Conservation (phyloP, 2,797 vertebrate species). For the Hoplostethus mediterraneus region DNA sequence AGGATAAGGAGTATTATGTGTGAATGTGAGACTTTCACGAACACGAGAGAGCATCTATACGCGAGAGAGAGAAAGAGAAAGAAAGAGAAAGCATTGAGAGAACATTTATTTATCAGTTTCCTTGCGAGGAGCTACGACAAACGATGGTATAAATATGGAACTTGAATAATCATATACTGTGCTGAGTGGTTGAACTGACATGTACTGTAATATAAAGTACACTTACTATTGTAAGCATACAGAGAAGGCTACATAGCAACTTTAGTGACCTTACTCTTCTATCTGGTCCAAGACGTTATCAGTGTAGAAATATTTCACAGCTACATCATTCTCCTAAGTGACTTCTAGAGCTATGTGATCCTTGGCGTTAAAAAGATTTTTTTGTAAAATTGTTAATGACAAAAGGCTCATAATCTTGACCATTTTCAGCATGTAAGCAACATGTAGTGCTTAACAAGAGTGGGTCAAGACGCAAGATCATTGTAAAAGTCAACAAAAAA, state of each 20-base stretch:
- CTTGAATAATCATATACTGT: slow-evolving; percentile 83
- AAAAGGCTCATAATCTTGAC: slow-evolving; percentile 83
- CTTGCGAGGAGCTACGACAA: slow-evolving; percentile 77
- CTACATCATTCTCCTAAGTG: slow-evolving; percentile 96
- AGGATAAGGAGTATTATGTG: slow-evolving; percentile 99
- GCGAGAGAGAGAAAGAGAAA: slow-evolving; percentile 51
- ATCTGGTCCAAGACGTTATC: slow-evolving; percentile 85
- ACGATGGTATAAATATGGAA: slow-evolving; percentile 82
- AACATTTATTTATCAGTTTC: slow-evolving; percentile 72
- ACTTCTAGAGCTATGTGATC: slow-evolving; percentile 95
- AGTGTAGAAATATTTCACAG: slow-evolving; percentile 91
- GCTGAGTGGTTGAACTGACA: slow-evolving; percentile 90
- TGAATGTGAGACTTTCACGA: slow-evolving; percentile 76
- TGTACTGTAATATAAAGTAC: slow-evolving; percentile 96
- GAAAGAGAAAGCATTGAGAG: slow-evolving; percentile 68
- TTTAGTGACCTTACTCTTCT: slow-evolving; percentile 87
- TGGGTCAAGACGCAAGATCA: slow-evolving; percentile 85
- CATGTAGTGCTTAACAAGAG: slow-evolving; percentile 83
- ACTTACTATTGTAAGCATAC: slow-evolving; percentile 89
- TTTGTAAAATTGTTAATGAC: slow-evolving; percentile 86
- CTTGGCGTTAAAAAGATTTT: slow-evolving; percentile 84
- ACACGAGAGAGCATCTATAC: slow-evolving; percentile 9
- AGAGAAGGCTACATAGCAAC: slow-evolving; percentile 85
- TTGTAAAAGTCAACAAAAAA: slow-evolving; percentile 79
- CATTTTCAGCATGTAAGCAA: slow-evolving; percentile 88